phyloP scores from a whole-genome alignment of 1,140 invertebrate species.

The Polypedilum vanderplanki region DNA sequence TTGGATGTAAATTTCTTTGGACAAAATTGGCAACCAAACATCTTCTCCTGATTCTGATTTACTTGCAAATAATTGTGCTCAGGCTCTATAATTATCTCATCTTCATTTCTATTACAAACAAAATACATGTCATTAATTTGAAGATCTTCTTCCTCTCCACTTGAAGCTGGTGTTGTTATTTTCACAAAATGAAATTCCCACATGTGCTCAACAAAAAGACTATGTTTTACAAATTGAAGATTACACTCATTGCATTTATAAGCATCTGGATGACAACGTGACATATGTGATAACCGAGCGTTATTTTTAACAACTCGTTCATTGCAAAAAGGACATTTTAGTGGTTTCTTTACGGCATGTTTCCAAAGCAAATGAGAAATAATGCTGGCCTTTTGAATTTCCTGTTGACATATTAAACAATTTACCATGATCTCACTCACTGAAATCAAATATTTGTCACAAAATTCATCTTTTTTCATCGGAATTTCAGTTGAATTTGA shows the following conservation, averaged over 20 bases:
- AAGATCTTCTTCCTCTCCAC: neutral
- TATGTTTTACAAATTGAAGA: neutral
- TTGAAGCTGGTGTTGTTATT: neutral
- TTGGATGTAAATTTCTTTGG: neutral
- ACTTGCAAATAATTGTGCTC: neutral
- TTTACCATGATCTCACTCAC: neutral
- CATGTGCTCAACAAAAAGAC: neutral
- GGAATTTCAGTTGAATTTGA: neutral
- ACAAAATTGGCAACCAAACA: neutral
- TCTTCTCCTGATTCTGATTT: neutral
- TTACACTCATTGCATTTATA: neutral
- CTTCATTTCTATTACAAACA: neutral
- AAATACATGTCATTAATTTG: neutral
- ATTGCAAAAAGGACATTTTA: slow-evolving; percentile 9
- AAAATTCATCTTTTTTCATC: slow-evolving; percentile 16
- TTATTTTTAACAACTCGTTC: slow-evolving; percentile 11
- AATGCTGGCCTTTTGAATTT: neutral
- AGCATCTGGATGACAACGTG: neutral
- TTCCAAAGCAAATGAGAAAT: neutral
- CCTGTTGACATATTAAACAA: neutral
- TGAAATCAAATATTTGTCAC: neutral
- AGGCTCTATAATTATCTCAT: neutral
- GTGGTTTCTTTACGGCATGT: neutral
- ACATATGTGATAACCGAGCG: neutral
- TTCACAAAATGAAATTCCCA: neutral